phyloP scores from a whole-genome alignment of 2,888 invertebrate species.

The Brachyptera putata region DNA sequence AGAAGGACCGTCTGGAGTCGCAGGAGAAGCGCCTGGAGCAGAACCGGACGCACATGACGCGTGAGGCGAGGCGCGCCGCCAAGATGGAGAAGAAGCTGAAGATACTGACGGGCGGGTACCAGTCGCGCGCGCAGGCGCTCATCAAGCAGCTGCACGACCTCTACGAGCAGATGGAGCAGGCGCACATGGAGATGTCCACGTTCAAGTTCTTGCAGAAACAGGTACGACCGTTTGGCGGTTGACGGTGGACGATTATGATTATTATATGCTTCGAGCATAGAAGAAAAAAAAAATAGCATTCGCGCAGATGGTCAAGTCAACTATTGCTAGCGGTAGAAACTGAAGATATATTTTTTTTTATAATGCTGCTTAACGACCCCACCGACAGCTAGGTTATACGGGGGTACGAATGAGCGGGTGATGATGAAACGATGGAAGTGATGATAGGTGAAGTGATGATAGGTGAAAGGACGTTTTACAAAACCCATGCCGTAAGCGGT shows the following conservation, averaged over 20 bases:
- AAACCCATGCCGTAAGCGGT: too few relatives aligned
- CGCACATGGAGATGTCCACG: slow-evolving; percentile 82
- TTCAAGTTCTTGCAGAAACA: slow-evolving; percentile 86
- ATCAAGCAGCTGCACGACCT: slow-evolving; percentile 84
- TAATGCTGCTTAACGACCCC: too few relatives aligned
- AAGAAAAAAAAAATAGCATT: too few relatives aligned
- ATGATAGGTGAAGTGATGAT: too few relatives aligned
- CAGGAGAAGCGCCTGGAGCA: slow-evolving; percentile 88
- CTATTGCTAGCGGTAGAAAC: too few relatives aligned
- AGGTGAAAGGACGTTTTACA: too few relatives aligned
- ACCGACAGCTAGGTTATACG: too few relatives aligned
- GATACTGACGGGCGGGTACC: slow-evolving; percentile 68
- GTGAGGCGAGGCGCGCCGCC: slow-evolving; percentile 92
- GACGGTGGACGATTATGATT: slow-evolving; percentile 87
- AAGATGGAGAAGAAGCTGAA: slow-evolving; percentile 97
- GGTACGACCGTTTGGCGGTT: slow-evolving; percentile 83
- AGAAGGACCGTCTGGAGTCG: slow-evolving; percentile 93
- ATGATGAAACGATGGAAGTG: too few relatives aligned
- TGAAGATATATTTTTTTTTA: too few relatives aligned
- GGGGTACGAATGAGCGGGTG: too few relatives aligned
- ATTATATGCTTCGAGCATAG: too few relatives aligned
- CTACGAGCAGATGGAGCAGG: slow-evolving; percentile 86
- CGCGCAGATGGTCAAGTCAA: too few relatives aligned
- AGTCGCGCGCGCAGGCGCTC: slow-evolving; percentile 58
- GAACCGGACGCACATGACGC: slow-evolving; percentile 93